Percentiles rank a stretch among this genome's conserved stretches.
phyloP scores from a whole-genome alignment of 2,113 vertebrate species.

The Nannobrachium achirus region DNA sequence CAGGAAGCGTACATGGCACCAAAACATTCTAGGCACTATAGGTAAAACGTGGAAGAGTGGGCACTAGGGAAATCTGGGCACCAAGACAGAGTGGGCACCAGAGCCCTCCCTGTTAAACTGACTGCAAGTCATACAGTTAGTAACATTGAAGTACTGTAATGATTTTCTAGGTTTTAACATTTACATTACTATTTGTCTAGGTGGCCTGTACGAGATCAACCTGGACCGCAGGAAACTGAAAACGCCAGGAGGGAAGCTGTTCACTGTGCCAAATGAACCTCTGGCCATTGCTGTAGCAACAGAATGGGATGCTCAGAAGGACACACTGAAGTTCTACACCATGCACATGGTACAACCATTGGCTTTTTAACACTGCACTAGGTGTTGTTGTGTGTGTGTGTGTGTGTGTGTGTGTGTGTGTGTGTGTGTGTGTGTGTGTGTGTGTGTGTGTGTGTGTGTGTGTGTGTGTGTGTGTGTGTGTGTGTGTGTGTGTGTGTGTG shows the following conservation, averaged over 20 bases:
- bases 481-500: neutral
- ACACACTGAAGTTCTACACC: constrained; percentile 92
- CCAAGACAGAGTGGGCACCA: no score
- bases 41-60: no score
- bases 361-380: no score
- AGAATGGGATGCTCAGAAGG: constrained; percentile 93
- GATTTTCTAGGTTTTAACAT: no score
- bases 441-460: neutral
- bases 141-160: no score
- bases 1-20: no score
- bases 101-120: no score
- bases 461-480: no score
- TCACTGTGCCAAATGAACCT: constrained; percentile 90
- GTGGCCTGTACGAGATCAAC: constrained; percentile 92
- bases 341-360: constrained; percentile 90
- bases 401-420: neutral
- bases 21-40: no score
- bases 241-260: constrained; percentile 93
- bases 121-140: no score
- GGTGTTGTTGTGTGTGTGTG: neutral
- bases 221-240: constrained; percentile 93
- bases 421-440: neutral
- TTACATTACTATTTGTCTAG: constrained; percentile 56
- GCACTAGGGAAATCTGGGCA: no score
- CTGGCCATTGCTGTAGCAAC: constrained; percentile 94